phyloP scores from a whole-genome alignment of 2,797 vertebrate genomes.

The Ispidina picta region DNA sequence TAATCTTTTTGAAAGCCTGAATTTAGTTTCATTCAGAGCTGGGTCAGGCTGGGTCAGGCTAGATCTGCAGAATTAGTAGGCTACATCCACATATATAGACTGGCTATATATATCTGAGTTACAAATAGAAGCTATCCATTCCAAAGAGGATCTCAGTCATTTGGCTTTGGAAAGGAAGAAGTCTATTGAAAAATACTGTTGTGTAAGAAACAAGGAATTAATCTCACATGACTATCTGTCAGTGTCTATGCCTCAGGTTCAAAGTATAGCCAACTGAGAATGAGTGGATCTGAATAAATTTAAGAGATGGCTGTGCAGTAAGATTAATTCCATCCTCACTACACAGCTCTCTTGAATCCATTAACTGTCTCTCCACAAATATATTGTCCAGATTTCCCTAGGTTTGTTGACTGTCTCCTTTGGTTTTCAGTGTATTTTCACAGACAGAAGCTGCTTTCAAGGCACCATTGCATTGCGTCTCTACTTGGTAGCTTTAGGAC shows the following conservation, averaged over 20 bases:
- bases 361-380: not conserved
- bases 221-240: not conserved
- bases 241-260: accelerated
- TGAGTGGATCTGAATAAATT: not conserved
- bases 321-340: not conserved
- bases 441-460: not conserved
- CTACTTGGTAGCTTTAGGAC: not conserved
- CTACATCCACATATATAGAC: not conserved
- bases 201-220: not conserved
- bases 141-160: not conserved
- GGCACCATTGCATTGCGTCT: not conserved
- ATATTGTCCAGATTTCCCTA: not conserved
- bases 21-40: not conserved
- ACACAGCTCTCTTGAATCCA: not conserved
- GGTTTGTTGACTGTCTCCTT: not conserved
- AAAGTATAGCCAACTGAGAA: not conserved
- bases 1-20: not conserved
- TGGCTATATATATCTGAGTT: not conserved
- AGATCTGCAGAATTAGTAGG: not conserved
- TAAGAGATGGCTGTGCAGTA: not conserved
- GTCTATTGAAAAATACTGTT: not conserved
- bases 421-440: not conserved
- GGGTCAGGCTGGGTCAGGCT: not conserved
- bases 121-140: not conserved
- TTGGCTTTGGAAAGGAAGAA: not conserved